Base-by-base conservation (phyloP, 2,888 invertebrate genomes). In the Amblyjoppa proteus region DNA sequence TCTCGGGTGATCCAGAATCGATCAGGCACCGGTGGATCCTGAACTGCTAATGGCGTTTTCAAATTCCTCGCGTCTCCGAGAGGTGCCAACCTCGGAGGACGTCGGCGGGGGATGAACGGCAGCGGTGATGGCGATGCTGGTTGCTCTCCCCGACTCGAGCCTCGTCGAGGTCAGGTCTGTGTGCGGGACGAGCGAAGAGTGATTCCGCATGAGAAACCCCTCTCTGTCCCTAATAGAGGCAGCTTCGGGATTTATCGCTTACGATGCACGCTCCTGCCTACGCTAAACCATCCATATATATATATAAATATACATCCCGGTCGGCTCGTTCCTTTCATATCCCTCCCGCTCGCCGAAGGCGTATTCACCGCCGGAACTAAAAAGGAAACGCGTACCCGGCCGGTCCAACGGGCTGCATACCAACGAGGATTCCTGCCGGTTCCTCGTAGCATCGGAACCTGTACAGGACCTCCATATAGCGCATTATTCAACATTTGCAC, bases 191-290 rank as follows among this genome's bases (percentile, higher is more conserved):
- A 25, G 25, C 66, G 20, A 58, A 11, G 58, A 61, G 53, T 66
- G 61, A 76, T 78, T 85, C 61, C 61, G 64, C 53, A 74, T 28
- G 53, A 70, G 34, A 34, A 34, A 64, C 41, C 45, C 49, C 69
- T 53, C 64, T 71, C 82, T 79, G 81, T 49, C 77, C 83, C 86
- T 89, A 90, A 91, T 90, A 90, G 90, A 89, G 89, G 87, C 87
- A 87, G 87, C 84, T 79, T 45, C 69, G 73, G 88, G 90, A 91
- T 91, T 91, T 91, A 91, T 92, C 88, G 91, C 86, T 88, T 80
- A 82, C 87, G 89, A 89, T 90, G 89, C 89, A 73, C 81, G 11
- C 71, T 61, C 71, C 87, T 77, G 69, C 69, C 85, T 75, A 68
- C 73, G 80, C 81, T 84, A 82, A 84, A 61, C 70, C 56, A 64